Base-by-base conservation (phyloP, 1,140 invertebrate genomes). In the Ostrea edulis region DNA sequence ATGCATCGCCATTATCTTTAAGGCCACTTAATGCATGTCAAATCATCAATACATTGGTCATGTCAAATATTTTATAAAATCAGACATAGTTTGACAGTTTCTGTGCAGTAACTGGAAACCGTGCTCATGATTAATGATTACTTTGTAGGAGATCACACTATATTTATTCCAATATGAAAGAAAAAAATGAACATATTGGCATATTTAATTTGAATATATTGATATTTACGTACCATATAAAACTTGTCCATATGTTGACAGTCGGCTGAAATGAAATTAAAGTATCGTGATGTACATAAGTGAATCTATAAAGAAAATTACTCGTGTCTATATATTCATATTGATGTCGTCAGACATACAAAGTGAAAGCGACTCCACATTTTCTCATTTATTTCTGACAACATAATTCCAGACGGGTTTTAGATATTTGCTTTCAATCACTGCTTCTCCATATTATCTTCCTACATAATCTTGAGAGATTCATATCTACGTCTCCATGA, bases 221-320 rank as follows among this genome's bases (percentile, higher is more conserved):
- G 68, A 77, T 77, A 22, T 77, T 12, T 29, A 77, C 68, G 68
- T 77, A 77, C 68, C 68, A 77, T 77, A 77, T 77, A 77, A 14
- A 77, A 77, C 68, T 77, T 25, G 25, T 77, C 68, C 68, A 77
- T 77, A 29, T 77, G 68, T 77, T 77, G 68, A 77, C 68, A 77
- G 14, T 77, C 68, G 68, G 68, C 68, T 77, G 68, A 77, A 77
- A 77, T 35, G 25, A 77, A 29, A 77, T 29, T 14, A 29, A 25
- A 68, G 29, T 29, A 29, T 29, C 25, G 68, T 77, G 8, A 35
- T 77, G 11, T 12, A 77, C 8, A 77, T 25, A 11, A 77, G 14
- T 62, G 55, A 20, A 62, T 62, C 7, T 20, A 62, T 55, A 8
- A 62, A 20, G 14, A n/a, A 20, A 20, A 62, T 7, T 7, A 62